Evolutionary conservation across 1,140 invertebrate genomes (phyloP).

Genomic region (Odontomachus brunneus): DNA sequence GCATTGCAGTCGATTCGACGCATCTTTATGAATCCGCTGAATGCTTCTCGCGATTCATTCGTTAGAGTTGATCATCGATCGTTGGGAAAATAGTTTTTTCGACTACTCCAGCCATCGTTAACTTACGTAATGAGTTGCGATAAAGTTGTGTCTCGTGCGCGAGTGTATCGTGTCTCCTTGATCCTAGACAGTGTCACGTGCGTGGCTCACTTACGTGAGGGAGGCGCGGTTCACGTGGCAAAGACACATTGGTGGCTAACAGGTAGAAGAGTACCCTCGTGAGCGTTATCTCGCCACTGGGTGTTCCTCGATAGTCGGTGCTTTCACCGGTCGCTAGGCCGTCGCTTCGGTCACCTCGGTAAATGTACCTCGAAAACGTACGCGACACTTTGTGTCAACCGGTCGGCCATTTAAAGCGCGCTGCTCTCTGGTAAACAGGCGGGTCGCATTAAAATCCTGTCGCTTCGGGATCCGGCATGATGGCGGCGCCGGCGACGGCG

Average conservation of each 20-base stretch:
- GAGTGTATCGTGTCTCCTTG: constrained; percentile 11
- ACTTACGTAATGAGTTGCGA: constrained; percentile 16
- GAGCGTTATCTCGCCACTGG: background rate
- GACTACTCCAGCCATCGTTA: constrained; percentile 5
- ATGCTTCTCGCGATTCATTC: no score
- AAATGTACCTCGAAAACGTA: constrained; percentile 4
- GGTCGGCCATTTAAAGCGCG: constrained; percentile 25
- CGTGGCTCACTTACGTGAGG: background rate
- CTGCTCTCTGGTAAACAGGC: constrained; percentile 9
- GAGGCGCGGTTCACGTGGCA: constrained; percentile 8
- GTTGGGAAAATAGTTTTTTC: no score
- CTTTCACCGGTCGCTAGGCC: constrained; percentile 28
- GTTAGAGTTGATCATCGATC: no score
- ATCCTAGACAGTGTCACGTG: constrained; percentile 34
- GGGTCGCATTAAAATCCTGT: background rate
- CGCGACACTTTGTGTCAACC: background rate
- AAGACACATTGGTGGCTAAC: background rate
- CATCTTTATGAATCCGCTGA: no score
- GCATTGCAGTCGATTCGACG: no score
- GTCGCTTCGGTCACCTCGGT: background rate
- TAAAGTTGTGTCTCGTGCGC: constrained; percentile 14
- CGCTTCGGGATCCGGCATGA: background rate
- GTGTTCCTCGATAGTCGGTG: constrained; percentile 13
- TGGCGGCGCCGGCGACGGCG: background rate
- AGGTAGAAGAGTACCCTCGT: background rate